phyloP scores from a whole-genome alignment of 1,140 invertebrate species.

The Drosophila kohkoa region DNA sequence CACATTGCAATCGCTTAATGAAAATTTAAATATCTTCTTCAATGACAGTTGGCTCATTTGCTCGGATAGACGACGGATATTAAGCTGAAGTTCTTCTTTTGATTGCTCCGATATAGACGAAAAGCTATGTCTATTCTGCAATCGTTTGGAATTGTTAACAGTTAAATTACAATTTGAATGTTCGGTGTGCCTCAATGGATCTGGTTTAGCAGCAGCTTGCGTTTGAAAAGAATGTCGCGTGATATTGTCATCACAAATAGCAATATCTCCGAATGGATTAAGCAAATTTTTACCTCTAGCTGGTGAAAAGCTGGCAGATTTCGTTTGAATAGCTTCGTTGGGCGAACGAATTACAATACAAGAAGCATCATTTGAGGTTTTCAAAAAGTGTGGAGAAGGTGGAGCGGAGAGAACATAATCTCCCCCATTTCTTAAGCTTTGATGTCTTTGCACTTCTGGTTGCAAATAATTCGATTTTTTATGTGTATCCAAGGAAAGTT shows the following conservation, averaged over 20 bases:
- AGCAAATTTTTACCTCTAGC: slow-evolving; percentile 55
- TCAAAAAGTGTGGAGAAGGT: slow-evolving; percentile 63
- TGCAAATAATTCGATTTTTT: slow-evolving; percentile 41
- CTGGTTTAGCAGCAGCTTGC: slow-evolving; percentile 15
- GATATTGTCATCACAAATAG: slow-evolving; percentile 37
- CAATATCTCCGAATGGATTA: slow-evolving; percentile 55
- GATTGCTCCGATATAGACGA: slow-evolving; percentile 66
- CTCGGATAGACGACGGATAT: slow-evolving; percentile 77
- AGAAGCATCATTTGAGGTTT: slow-evolving; percentile 42
- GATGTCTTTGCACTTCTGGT: slow-evolving; percentile 42
- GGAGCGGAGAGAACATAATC: slow-evolving; percentile 63
- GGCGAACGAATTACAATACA: slow-evolving; percentile 34
- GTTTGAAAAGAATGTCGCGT: slow-evolving; percentile 7
- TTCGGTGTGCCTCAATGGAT: slow-evolving; percentile 30
- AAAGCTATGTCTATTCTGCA: slow-evolving; percentile 77
- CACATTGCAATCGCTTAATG: slow-evolving; percentile 63
- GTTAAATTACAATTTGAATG: slow-evolving; percentile 41
- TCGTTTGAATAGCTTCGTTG: slow-evolving; percentile 40
- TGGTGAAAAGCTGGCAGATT: slow-evolving; percentile 70
- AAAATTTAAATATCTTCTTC: slow-evolving; percentile 40
- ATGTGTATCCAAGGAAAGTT: slow-evolving; percentile 37
- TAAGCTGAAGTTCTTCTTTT: slow-evolving; percentile 73
- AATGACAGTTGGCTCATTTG: slow-evolving; percentile 63
- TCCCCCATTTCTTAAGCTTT: slow-evolving; percentile 33
- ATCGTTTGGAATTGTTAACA: slow-evolving; percentile 49